A percentile compares a stretch with the other conserved stretches of the same genome.
These are phyloP conservation scores for Osmerus eperlanus DNA, from an alignment of 2,113 vertebrate genomes.

Conservation along the genomic window DNA sequence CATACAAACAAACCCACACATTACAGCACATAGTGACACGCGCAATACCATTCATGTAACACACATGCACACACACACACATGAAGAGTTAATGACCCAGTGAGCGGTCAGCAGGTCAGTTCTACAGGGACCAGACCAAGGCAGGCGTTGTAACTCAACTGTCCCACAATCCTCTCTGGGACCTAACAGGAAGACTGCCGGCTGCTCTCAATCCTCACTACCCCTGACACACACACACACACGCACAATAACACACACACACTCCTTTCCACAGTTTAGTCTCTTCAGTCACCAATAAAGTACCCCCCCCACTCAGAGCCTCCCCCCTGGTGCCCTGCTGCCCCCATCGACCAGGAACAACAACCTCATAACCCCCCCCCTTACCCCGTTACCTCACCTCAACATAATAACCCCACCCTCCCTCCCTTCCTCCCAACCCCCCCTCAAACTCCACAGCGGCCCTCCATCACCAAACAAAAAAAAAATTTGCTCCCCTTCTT, in stretches of 20 bases:
- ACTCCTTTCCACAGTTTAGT: background rate
- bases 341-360: too few relatives aligned
- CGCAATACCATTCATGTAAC: background rate
- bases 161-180: slow-evolving; percentile 17
- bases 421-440: too few relatives aligned
- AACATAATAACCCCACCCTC: too few relatives aligned
- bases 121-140: slow-evolving; percentile 16
- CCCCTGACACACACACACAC: too few relatives aligned
- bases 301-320: too few relatives aligned
- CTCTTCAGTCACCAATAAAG: too few relatives aligned
- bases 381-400: too few relatives aligned
- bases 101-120: slow-evolving; percentile 25
- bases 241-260: background rate
- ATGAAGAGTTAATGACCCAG: slow-evolving; percentile 36
- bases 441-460: too few relatives aligned
- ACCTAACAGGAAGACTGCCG: slow-evolving; percentile 39
- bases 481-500: too few relatives aligned
- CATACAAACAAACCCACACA: background rate
- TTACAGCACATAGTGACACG: background rate
- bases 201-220: slow-evolving; percentile 26
- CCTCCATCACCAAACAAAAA: too few relatives aligned
- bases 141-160: slow-evolving; percentile 25
- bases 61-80: background rate
- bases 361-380: too few relatives aligned
- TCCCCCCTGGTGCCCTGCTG: too few relatives aligned